Base-by-base conservation (phyloP, 92 coral and sea anemone species). In the Bergia sp. region DNA sequence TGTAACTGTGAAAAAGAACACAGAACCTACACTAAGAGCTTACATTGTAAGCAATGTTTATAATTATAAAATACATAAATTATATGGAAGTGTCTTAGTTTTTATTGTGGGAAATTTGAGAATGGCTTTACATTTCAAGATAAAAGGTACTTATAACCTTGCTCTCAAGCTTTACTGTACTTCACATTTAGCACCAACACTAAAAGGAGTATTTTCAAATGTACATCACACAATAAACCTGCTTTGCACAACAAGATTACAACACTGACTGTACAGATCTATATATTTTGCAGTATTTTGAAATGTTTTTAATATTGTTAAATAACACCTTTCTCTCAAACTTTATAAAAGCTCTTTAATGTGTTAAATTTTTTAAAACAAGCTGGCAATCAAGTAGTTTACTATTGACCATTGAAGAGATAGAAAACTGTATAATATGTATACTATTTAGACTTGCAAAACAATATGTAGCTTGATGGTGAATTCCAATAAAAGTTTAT, bases 281-380 rank as follows among this genome's bases (percentile, higher is more conserved):
- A 23, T 36, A 38, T 23, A 67, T 23, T 71, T 71, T 12, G 44
- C 37, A 45, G 58, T 40, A 69, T 79, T 18, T 71, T 38, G 5
- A 80, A 49, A 10, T 36, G 58, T 4, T 57, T 37, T 18, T 38
- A 53, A 80, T 84, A 84, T 79, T 67, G 79, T 71, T 84, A 71
- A 84, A 84, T 84, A 84, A 84, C 37, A 84, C 47, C 87, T 84
- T 67, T 84, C 67, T 49, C 45, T 84, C 61, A 84, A 80, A 84
- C 87, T 84, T 5, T 49, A 84, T 84, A 84, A 84, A 84, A 71
- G 61, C 61, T 71, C 79, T 84, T 84, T 84, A 67, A 84, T 84
- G 87, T 84, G 77, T 47, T 67, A 44, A 42, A 53, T 66, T 69
- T 83, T 29, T n/a, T 38, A 43, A 47, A 49, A 44, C 58, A 37